Evolutionary conservation across 2,888 invertebrate genomes (phyloP).

Genomic region (Plagodis pulveraria): DNA sequence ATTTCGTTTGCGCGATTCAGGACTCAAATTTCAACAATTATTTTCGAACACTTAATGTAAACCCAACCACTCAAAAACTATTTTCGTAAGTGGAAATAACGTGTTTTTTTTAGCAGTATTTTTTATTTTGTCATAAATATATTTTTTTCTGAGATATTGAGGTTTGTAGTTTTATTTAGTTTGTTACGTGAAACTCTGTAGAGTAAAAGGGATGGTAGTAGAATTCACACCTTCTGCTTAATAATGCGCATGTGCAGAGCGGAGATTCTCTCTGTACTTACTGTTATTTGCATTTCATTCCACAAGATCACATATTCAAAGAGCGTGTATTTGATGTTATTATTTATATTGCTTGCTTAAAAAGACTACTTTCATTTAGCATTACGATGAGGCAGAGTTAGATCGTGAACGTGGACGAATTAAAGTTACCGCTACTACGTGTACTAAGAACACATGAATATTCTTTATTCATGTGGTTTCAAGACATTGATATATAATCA

Average conservation of each 20-base stretch:
- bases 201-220: not conserved
- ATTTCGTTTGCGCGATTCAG: constrained; percentile 7
- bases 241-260: constrained; percentile 3
- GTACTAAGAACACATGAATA: too few relatives aligned
- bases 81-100: not conserved
- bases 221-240: not conserved
- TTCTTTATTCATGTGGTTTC: too few relatives aligned
- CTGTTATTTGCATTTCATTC: too few relatives aligned
- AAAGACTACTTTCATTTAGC: too few relatives aligned
- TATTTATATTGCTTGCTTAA: too few relatives aligned
- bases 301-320: too few relatives aligned
- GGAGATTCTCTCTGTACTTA: too few relatives aligned
- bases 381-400: too few relatives aligned
- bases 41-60: not conserved
- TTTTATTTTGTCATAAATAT: not conserved
- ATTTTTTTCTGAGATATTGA: not conserved
- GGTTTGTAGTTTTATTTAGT: not conserved
- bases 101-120: not conserved
- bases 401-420: too few relatives aligned
- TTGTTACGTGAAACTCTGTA: not conserved
- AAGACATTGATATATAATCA: too few relatives aligned
- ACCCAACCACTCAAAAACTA: not conserved
- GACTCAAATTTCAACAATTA: not conserved
- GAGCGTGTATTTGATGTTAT: too few relatives aligned
- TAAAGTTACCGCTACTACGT: too few relatives aligned